Conservation (phyloP, 2,888 invertebrate genomes). For the Venusia cambrica region DNA sequence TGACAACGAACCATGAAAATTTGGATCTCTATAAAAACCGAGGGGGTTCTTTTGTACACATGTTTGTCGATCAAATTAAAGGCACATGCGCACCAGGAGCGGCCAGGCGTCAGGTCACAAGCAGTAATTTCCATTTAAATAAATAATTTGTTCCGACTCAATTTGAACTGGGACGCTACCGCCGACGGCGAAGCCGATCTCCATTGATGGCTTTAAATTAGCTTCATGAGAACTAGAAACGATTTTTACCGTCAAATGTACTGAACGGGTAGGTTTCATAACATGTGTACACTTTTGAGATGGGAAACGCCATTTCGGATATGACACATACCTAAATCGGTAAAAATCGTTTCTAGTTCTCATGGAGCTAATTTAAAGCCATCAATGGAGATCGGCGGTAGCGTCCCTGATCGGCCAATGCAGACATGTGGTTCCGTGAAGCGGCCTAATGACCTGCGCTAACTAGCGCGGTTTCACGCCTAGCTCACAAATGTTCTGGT, state of each 20-base stretch:
- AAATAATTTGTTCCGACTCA: conserved; percentile 75
- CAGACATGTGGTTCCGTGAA: conserved; percentile 65
- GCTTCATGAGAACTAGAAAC: too few relatives aligned
- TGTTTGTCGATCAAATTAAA: conserved; percentile 55
- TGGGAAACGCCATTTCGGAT: too few relatives aligned
- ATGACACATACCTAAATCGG: too few relatives aligned
- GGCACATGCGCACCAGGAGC: conserved; percentile 58
- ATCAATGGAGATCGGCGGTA: too few relatives aligned
- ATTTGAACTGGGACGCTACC: too few relatives aligned
- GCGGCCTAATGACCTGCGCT: conserved; percentile 63
- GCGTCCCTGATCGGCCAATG: conserved; percentile 32
- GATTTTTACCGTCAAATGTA: too few relatives aligned
- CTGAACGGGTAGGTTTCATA: too few relatives aligned
- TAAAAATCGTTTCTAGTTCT: too few relatives aligned
- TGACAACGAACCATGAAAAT: conserved; percentile 45
- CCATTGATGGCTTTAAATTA: too few relatives aligned
- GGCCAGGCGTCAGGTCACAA: conserved; percentile 46
- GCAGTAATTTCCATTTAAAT: conserved; percentile 76
- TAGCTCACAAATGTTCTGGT: conserved; percentile 40
- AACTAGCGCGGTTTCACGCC: conserved; percentile 76
- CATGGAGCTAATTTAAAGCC: too few relatives aligned
- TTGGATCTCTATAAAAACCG: conserved; percentile 48
- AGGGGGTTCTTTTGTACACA: conserved; percentile 44
- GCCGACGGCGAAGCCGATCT: too few relatives aligned
- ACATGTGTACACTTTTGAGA: too few relatives aligned